A percentile compares a stretch with the other conserved stretches of the same genome.
Evolutionary conservation across 2,797 vertebrate genomes (phyloP).

Genomic region (Falco cherrug): DNA sequence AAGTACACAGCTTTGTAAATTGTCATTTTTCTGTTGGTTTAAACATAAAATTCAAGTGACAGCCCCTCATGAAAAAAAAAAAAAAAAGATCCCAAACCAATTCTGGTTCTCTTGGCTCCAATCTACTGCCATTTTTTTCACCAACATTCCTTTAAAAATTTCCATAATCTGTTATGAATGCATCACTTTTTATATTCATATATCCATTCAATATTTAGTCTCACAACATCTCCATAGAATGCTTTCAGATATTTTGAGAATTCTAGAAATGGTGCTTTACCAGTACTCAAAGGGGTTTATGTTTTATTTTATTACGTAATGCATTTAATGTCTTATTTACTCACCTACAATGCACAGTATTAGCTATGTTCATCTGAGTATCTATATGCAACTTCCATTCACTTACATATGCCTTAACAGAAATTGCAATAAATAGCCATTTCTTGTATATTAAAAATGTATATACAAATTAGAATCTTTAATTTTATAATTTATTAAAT

Average conservation of each 20-base stretch:
- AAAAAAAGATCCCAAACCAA: not conserved
- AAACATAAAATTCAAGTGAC: not conserved
- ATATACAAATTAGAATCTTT: conserved; percentile 89
- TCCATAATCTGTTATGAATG: not conserved
- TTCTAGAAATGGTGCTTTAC: conserved; percentile 62
- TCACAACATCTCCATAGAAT: conserved; percentile 43
- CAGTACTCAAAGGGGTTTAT: conserved; percentile 66
- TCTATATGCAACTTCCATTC: conserved; percentile 71
- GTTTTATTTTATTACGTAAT: conserved; percentile 71
- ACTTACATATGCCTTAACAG: conserved; percentile 77
- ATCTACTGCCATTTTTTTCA: not conserved
- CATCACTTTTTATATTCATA: conserved; percentile 21
- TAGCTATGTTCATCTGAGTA: conserved; percentile 74
- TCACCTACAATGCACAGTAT: conserved; percentile 74
- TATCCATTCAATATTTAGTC: conserved; percentile 44
- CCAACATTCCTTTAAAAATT: not conserved
- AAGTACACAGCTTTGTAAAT: not conserved
- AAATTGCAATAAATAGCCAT: conserved; percentile 74
- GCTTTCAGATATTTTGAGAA: conserved; percentile 52
- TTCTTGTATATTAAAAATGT: conserved; percentile 86
- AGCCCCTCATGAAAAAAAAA: not conserved
- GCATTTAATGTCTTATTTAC: conserved; percentile 75
- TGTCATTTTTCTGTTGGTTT: not conserved
- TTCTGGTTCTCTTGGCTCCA: not conserved
- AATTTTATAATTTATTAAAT: conserved; percentile 99